Conservation (phyloP, 2,113 vertebrate genomes). For the Fregata magnificens region DNA sequence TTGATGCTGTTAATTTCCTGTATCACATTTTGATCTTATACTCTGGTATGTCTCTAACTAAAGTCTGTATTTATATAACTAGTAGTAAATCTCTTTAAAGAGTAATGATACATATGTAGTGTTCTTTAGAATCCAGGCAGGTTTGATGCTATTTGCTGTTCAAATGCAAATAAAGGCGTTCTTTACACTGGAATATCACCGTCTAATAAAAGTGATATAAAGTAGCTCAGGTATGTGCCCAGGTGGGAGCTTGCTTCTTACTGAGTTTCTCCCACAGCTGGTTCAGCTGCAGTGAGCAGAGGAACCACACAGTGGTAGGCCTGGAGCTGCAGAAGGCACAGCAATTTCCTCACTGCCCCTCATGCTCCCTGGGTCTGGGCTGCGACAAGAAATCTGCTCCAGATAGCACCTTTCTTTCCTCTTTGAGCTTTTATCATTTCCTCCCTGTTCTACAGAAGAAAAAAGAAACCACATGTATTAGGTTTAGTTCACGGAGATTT, state of each 20-base stretch:
- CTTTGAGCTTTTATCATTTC: background rate
- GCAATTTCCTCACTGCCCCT: background rate
- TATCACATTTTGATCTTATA: background rate
- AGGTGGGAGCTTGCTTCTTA: background rate
- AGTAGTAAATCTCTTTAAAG: background rate
- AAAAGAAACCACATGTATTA: background rate
- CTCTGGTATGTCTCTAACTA: background rate
- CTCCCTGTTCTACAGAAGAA: background rate
- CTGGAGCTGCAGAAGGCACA: background rate
- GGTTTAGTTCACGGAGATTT: background rate
- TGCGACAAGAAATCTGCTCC: background rate
- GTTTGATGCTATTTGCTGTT: background rate
- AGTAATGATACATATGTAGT: background rate
- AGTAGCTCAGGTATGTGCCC: background rate
- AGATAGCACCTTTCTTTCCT: background rate
- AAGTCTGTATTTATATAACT: background rate
- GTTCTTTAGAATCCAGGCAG: background rate
- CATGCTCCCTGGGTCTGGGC: no score
- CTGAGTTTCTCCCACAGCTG: background rate
- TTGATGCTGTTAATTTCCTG: background rate
- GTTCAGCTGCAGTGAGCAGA: background rate
- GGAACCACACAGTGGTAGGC: fast-evolving
- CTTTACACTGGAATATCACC: background rate
- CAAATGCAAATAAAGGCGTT: background rate
- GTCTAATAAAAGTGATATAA: background rate